These are phyloP conservation scores for Megastigmus dorsalis DNA, from an alignment of 2,888 invertebrate genomes.

Conservation along the genomic window DNA sequence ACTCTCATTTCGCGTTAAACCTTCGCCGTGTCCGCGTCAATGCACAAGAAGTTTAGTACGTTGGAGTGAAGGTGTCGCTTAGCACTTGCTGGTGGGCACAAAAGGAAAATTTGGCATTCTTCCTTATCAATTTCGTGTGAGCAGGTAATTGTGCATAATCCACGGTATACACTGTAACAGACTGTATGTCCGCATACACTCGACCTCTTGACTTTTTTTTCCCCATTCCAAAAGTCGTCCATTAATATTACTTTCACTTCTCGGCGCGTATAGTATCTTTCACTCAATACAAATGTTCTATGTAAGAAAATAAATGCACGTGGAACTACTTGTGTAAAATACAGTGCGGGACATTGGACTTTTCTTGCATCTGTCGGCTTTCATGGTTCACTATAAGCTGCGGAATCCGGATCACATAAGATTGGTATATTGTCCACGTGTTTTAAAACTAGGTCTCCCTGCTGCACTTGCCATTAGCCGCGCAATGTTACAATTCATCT, in stretches of 20 bases:
- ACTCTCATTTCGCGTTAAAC: constrained; percentile 33
- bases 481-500: constrained; percentile 7
- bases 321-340: too few species aligned
- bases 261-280: background rate
- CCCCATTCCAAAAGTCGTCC: background rate
- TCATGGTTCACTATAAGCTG: background rate
- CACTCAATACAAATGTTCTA: too few species aligned
- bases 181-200: too few species aligned
- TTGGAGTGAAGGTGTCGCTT: constrained; percentile 21
- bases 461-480: background rate
- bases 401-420: background rate
- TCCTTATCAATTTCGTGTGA: background rate
- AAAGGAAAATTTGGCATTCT: background rate
- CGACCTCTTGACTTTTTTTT: background rate
- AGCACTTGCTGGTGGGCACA: background rate
- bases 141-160: constrained; percentile 27
- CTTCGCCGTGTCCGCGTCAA: constrained; percentile 25
- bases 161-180: background rate
- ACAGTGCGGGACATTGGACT: too few species aligned
- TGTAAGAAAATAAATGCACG: too few species aligned
- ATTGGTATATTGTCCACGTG: background rate
- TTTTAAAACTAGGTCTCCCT: constrained; percentile 1
- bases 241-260: background rate
- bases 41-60: constrained; percentile 10
- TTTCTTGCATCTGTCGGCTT: background rate